A percentile compares a stretch with the other conserved stretches of the same genome.
phyloP scores from a whole-genome alignment of 1,140 invertebrate genomes.

The Coenobita brevimanus region DNA sequence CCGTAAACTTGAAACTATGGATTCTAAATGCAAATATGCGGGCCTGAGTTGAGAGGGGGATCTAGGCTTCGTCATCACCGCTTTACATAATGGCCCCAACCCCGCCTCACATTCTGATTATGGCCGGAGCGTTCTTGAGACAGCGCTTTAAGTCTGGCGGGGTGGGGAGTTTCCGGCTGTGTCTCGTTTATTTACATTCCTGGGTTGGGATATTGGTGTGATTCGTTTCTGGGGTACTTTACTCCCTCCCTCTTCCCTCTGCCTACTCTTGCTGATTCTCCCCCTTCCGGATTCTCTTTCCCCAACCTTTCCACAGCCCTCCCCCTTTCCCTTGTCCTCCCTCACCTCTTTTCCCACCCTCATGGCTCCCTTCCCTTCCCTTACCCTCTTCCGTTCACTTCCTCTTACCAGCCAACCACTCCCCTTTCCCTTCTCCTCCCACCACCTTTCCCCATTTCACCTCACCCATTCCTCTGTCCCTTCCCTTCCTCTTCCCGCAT shows the following conservation, averaged over 20 bases:
- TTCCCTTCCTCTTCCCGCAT: background rate
- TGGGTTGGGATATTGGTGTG: too few relatives aligned
- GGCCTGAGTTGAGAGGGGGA: conserved; percentile 56
- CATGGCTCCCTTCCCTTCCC: background rate
- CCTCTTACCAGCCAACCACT: too few relatives aligned
- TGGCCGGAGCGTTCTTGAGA: conserved; percentile 50
- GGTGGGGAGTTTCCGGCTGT: too few relatives aligned
- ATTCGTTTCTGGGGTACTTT: too few relatives aligned
- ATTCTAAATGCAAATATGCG: conserved; percentile 65
- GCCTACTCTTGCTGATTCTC: too few relatives aligned
- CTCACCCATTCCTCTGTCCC: too few relatives aligned
- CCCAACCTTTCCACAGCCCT: too few relatives aligned
- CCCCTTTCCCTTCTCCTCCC: background rate
- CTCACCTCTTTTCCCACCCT: background rate
- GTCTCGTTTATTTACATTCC: conserved; percentile 59
- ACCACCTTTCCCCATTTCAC: background rate
- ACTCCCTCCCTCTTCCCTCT: too few relatives aligned
- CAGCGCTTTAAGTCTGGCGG: conserved; percentile 39
- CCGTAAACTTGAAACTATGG: conserved; percentile 66
- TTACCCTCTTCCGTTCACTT: background rate
- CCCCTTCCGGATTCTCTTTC: too few relatives aligned
- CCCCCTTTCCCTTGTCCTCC: background rate
- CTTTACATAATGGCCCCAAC: conserved; percentile 57
- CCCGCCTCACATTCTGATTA: conserved; percentile 62
- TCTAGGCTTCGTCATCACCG: conserved; percentile 60